These are phyloP conservation scores for Scomber colias DNA, from an alignment of 2,113 vertebrate species.

Conservation along the genomic window DNA sequence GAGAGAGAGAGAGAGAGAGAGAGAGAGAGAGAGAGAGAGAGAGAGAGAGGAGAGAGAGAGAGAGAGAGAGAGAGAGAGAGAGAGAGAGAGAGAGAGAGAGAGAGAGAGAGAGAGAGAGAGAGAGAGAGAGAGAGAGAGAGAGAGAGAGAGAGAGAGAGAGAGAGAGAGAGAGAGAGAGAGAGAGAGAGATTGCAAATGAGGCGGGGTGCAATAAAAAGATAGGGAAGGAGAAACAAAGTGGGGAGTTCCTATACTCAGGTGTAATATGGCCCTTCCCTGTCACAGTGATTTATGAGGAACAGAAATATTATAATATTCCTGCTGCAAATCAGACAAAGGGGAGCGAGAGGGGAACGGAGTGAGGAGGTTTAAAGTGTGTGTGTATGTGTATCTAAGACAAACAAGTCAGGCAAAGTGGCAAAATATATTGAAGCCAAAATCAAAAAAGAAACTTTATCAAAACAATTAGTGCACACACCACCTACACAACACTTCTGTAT, in stretches of 20 bases:
- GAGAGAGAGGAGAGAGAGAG: slow-evolving; percentile 7
- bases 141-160: background rate
- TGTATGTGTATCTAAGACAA: slow-evolving; percentile 26
- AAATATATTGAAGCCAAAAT: slow-evolving; percentile 16
- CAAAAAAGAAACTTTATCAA: slow-evolving; percentile 15
- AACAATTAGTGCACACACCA: slow-evolving; percentile 16
- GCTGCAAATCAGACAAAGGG: slow-evolving; percentile 60
- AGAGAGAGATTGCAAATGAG: slow-evolving; percentile 36
- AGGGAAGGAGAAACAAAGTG: slow-evolving; percentile 35
- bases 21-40: background rate
- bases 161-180: slow-evolving; percentile 4
- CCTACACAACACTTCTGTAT: slow-evolving; percentile 12
- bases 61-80: slow-evolving; percentile 18
- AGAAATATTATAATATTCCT: slow-evolving; percentile 73
- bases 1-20: slow-evolving; percentile 12
- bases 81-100: background rate
- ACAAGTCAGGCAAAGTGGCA: slow-evolving; percentile 26
- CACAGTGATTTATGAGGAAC: slow-evolving; percentile 76
- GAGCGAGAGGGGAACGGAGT: slow-evolving; percentile 14
- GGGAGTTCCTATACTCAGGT: slow-evolving; percentile 69
- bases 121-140: slow-evolving; percentile 26
- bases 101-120: slow-evolving; percentile 26
- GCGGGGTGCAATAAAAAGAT: slow-evolving; percentile 55
- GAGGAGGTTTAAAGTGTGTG: slow-evolving; percentile 30
- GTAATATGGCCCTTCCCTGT: slow-evolving; percentile 74